Percentiles rank a stretch among this genome's conserved stretches.
phyloP scores from a whole-genome alignment of 2,888 invertebrate species.

The Tiliacea aurago region DNA sequence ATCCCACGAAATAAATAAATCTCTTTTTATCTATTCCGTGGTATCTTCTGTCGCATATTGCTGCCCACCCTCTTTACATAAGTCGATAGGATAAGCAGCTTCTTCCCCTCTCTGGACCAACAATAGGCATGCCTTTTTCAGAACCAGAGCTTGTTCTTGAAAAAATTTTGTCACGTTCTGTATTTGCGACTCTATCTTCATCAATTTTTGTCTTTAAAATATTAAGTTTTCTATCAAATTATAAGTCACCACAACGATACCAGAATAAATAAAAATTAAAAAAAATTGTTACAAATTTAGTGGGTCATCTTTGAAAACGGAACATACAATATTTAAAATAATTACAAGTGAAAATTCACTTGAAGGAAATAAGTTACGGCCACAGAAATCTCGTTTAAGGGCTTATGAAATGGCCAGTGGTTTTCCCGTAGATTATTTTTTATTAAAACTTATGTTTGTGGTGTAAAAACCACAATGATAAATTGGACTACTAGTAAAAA shows the following conservation, averaged over 20 bases:
- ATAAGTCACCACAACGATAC: too few species aligned
- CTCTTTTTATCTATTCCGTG: neutral
- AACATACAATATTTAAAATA: neutral
- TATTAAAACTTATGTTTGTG: neutral
- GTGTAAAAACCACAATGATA: neutral
- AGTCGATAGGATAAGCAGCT: neutral
- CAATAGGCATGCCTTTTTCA: neutral
- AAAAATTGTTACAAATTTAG: too few species aligned
- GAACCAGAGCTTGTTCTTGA: neutral
- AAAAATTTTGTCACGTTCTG: neutral
- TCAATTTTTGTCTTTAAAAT: neutral
- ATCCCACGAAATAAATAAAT: neutral
- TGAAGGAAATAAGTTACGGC: neutral
- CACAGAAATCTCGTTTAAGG: constrained; percentile 6
- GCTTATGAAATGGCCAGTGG: constrained; percentile 22
- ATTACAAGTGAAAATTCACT: too few species aligned
- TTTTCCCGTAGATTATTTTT: neutral
- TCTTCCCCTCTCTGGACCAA: too few species aligned
- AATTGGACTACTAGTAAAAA: constrained; percentile 1
- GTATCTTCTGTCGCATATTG: neutral
- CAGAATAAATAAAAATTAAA: too few species aligned
- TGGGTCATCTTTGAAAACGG: neutral
- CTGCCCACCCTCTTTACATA: neutral
- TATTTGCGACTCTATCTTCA: neutral
- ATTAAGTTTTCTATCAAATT: neutral